Conservation (phyloP, 2,888 invertebrate species). For the Aphidius colemani region DNA sequence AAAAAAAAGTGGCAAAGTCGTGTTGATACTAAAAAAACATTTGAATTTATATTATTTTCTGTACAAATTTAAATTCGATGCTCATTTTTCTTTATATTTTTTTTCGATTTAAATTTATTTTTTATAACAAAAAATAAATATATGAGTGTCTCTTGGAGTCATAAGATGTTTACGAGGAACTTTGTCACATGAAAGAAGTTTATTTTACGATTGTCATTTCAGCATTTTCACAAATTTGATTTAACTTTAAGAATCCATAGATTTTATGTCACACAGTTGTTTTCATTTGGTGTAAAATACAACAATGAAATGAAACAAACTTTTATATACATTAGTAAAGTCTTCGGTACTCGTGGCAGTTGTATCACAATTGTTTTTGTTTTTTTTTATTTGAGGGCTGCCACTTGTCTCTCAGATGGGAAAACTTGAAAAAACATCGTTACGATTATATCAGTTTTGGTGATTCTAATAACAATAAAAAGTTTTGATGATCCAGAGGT, state of each 20-base stretch:
- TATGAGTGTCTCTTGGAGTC: too few species aligned
- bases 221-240: slow-evolving; percentile 36
- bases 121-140: not conserved
- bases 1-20: slow-evolving; percentile 20
- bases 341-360: too few species aligned
- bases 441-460: slow-evolving; percentile 10
- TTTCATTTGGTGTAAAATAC: slow-evolving; percentile 10
- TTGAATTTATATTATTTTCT: not conserved
- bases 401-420: not conserved
- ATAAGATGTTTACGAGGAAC: slow-evolving; percentile 38
- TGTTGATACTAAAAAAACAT: not conserved
- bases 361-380: too few species aligned
- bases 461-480: slow-evolving; percentile 27
- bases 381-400: too few species aligned
- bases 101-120: slow-evolving; percentile 22
- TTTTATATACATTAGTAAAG: slow-evolving; percentile 2
- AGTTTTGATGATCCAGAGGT: too few species aligned
- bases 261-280: slow-evolving; percentile 7
- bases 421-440: slow-evolving; percentile 15
- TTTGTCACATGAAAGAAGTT: slow-evolving; percentile 35
- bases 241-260: slow-evolving; percentile 41
- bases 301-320: not conserved
- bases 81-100: slow-evolving; percentile 27
- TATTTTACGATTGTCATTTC: slow-evolving; percentile 46
- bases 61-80: not conserved